Percentiles rank a stretch among this genome's conserved stretches.
Evolutionary conservation across 2,888 invertebrate species (phyloP).

Genomic region (Philhelius pedissequus): DNA sequence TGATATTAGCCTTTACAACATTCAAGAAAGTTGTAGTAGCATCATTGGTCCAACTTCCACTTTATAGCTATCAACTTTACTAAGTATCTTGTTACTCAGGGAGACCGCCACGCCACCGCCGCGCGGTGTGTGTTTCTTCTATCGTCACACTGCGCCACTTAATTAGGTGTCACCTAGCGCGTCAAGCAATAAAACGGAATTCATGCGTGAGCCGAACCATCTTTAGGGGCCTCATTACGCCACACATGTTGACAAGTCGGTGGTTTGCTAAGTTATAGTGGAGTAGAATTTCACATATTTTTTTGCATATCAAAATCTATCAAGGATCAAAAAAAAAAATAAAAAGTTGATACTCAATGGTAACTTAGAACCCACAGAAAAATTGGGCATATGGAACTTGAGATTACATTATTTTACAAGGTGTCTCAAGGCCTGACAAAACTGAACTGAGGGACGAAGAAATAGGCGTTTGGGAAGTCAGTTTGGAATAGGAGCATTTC

Average conservation of each 20-base stretch:
- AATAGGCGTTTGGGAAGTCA: no score
- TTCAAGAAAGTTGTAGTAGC: neutral
- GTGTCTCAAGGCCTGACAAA: no score
- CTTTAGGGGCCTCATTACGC: slow-evolving; percentile 47
- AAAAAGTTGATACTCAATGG: no score
- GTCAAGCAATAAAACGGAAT: slow-evolving; percentile 44
- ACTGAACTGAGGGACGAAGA: no score
- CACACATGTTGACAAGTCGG: slow-evolving; percentile 54
- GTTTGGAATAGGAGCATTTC: no score
- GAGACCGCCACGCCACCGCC: slow-evolving; percentile 41
- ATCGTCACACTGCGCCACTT: slow-evolving; percentile 54
- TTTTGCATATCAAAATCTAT: neutral
- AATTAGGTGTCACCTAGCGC: slow-evolving; percentile 63
- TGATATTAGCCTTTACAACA: slow-evolving; percentile 46
- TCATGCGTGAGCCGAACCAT: slow-evolving; percentile 51
- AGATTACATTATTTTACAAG: no score
- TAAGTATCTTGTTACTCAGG: slow-evolving; percentile 60
- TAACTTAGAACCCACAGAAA: no score
- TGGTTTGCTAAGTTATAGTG: neutral
- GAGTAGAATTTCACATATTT: neutral
- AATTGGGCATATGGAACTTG: no score
- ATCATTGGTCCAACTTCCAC: slow-evolving; percentile 47
- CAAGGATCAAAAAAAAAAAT: no score
- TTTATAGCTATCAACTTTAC: slow-evolving; percentile 57
- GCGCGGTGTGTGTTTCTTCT: slow-evolving; percentile 1